These are phyloP conservation scores for Pygmarrhopalites habei DNA, from an alignment of 1,140 invertebrate species.

Conservation along the genomic window DNA sequence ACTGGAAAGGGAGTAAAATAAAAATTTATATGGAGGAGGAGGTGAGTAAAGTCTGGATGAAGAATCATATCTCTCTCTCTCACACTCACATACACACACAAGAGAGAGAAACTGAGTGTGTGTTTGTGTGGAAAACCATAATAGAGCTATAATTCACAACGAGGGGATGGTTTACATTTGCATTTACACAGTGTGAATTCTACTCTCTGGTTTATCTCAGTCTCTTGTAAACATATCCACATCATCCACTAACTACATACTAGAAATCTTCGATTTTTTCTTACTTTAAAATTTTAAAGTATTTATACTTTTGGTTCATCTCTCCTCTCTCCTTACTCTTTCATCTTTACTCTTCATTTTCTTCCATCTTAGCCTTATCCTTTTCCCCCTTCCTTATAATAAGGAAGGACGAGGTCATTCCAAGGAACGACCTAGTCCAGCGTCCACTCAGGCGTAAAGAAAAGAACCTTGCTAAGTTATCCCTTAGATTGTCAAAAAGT, in stretches of 20 bases:
- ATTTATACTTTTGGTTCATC: no score
- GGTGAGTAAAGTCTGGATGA: neutral
- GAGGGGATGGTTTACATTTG: constrained; percentile 18
- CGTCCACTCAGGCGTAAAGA: no score
- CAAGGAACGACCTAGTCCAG: no score
- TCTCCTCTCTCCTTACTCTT: no score
- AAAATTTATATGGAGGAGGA: neutral
- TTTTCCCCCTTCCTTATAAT: no score
- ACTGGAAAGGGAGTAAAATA: no score
- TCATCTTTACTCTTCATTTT: no score
- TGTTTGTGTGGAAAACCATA: constrained; percentile 14
- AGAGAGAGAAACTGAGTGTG: neutral
- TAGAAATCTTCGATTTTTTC: neutral
- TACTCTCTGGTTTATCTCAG: constrained; percentile 26
- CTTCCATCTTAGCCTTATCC: no score
- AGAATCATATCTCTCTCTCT: neutral
- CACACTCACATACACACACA: neutral
- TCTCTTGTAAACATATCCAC: constrained; percentile 28
- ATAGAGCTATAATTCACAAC: constrained; percentile 23
- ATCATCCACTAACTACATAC: neutral
- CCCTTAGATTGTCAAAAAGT: no score
- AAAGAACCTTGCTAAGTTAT: no score
- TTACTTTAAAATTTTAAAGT: neutral
- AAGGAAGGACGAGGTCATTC: no score
- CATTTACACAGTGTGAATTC: constrained; percentile 1